Evolutionary conservation across 2,113 vertebrate genomes (phyloP).

Genomic region (Halichoeres trimaculatus): DNA sequence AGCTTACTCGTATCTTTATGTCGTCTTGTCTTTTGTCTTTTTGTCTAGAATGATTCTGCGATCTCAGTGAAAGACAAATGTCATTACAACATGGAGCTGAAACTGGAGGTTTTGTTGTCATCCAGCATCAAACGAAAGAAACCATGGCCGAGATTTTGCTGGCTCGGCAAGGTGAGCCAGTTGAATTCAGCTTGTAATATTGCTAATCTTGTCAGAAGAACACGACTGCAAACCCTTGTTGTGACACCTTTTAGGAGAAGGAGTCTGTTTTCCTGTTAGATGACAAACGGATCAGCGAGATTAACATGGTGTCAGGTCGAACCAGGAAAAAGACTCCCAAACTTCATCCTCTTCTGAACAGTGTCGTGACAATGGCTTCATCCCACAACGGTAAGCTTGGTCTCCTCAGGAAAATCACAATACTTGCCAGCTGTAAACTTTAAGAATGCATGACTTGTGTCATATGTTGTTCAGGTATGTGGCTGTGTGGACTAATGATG

Average conservation of each 20-base stretch:
- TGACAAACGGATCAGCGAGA: conserved; percentile 90
- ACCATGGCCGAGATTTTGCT: conserved; percentile 86
- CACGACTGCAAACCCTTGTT: background rate
- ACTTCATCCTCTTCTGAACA: conserved; percentile 88
- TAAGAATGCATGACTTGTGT: background rate
- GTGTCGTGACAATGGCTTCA: conserved; percentile 84
- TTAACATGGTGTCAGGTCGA: conserved; percentile 89
- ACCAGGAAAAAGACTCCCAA: conserved; percentile 90
- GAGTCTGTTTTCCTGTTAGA: conserved; percentile 92
- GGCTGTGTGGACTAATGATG: conserved; percentile 89
- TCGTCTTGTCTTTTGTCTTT: too few relatives aligned
- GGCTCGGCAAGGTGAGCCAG: conserved; percentile 83
- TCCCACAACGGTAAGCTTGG: conserved; percentile 87
- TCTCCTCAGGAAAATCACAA: background rate
- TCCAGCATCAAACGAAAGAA: conserved; percentile 86
- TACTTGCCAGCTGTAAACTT: background rate
- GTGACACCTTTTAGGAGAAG: conserved; percentile 85
- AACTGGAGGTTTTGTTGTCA: conserved; percentile 82
- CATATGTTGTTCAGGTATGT: conserved; percentile 83
- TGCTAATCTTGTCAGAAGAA: background rate
- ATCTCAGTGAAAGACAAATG: conserved; percentile 12
- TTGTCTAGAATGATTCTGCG: background rate
- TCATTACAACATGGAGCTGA: conserved; percentile 77
- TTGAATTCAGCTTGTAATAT: background rate
- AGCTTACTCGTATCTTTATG: background rate